Evolutionary conservation across 2,797 vertebrate species (phyloP).

Genomic region (Lateolabrax maculatus): DNA sequence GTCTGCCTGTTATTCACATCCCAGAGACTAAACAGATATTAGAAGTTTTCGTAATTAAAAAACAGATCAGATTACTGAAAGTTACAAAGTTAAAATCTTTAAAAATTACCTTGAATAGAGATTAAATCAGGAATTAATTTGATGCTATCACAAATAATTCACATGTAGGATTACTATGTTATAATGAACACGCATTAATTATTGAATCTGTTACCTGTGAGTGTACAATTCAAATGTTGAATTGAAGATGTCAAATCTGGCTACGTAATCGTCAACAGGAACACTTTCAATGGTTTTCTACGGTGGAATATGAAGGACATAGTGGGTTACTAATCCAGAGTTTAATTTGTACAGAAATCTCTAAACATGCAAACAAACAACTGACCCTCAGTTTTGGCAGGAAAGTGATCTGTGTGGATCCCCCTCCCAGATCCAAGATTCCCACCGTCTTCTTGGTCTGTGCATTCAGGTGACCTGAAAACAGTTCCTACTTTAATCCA

Average conservation of each 20-base stretch:
- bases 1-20: constrained; percentile 22
- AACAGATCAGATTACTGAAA: constrained; percentile 8
- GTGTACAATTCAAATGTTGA: constrained; percentile 93
- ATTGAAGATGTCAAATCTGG: constrained; percentile 93
- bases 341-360: neutral
- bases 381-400: constrained; percentile 91
- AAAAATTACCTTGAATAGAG: too few relatives aligned
- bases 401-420: constrained; percentile 98
- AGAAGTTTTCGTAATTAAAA: constrained; percentile 20
- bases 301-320: constrained; percentile 37
- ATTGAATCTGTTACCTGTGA: constrained; percentile 87
- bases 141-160: neutral
- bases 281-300: constrained; percentile 92
- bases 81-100: constrained; percentile 15
- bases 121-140: neutral
- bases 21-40: constrained; percentile 27
- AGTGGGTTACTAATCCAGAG: neutral
- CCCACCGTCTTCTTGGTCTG: constrained; percentile 89
- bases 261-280: constrained; percentile 85
- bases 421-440: constrained; percentile 96
- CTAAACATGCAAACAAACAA: constrained; percentile 57
- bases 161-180: neutral
- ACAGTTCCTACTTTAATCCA: constrained; percentile 56
- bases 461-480: constrained; percentile 90
- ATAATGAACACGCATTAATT: neutral